These are phyloP conservation scores for Gorilla gorilla DNA, from an alignment of 2,113 vertebrate species.

Conservation along the genomic window DNA sequence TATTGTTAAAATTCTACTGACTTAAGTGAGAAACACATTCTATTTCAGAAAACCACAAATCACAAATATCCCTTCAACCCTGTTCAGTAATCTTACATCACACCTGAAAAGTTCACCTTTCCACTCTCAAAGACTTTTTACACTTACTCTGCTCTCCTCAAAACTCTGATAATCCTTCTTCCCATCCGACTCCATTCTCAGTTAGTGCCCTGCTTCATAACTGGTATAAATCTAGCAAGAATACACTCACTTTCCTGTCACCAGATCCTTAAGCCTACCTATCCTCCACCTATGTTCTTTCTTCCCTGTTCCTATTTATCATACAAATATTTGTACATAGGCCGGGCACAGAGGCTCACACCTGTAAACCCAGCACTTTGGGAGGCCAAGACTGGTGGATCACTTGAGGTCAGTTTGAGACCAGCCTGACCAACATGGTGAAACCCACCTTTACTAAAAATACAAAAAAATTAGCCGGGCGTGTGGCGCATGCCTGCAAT, in stretches of 20 bases:
- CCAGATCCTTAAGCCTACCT: background rate
- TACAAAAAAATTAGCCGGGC: too few species aligned
- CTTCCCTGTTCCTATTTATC: background rate
- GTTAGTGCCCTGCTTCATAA: background rate
- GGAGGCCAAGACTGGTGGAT: too few species aligned
- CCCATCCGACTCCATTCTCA: background rate
- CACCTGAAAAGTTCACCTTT: background rate
- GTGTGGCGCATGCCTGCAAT: too few species aligned
- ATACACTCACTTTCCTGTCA: background rate
- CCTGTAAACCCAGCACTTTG: too few species aligned
- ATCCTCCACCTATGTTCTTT: background rate
- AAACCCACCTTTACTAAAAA: too few species aligned
- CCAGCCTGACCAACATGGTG: too few species aligned
- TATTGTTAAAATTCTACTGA: conserved; percentile 6
- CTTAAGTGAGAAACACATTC: conserved; percentile 8
- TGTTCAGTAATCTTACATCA: background rate
- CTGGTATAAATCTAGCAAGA: background rate
- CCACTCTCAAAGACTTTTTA: background rate
- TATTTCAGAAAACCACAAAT: conserved; percentile 25
- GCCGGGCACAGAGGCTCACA: too few species aligned
- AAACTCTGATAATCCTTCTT: background rate
- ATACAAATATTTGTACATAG: background rate
- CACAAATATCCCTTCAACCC: background rate
- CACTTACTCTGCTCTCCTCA: background rate
- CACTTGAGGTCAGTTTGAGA: too few species aligned